A percentile compares a stretch with the other conserved stretches of the same genome.
These are phyloP conservation scores for Lacanobia wlatinum DNA, from an alignment of 2,888 invertebrate species.

Conservation along the genomic window DNA sequence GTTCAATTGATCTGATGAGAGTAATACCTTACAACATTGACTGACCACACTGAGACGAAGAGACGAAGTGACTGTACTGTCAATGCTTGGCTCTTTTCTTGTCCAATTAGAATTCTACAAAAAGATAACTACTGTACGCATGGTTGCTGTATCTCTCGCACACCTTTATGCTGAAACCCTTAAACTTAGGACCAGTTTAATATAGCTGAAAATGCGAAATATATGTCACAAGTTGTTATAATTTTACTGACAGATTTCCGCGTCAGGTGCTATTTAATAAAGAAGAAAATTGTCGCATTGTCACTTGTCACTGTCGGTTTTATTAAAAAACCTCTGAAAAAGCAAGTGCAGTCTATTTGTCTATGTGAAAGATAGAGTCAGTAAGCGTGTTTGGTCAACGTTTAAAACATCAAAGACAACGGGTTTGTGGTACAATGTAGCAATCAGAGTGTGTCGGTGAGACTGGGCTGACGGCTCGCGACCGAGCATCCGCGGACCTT, in stretches of 20 bases:
- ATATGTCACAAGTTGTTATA: too few species aligned
- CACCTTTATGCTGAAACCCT: too few species aligned
- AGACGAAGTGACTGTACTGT: background rate
- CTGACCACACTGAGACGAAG: background rate
- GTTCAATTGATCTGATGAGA: constrained; percentile 65
- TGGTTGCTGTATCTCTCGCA: too few species aligned
- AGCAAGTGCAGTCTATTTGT: background rate
- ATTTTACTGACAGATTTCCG: background rate
- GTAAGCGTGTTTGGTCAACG: constrained; percentile 46
- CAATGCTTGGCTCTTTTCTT: background rate
- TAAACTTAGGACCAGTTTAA: too few species aligned
- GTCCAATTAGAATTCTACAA: background rate
- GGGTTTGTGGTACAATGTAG: constrained; percentile 78
- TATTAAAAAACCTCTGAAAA: background rate
- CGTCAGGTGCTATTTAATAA: background rate
- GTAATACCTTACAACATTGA: background rate
- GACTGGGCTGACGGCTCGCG: constrained; percentile 71
- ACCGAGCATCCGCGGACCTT: constrained; percentile 77
- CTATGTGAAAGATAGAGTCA: constrained; percentile 34
- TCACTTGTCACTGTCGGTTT: background rate
- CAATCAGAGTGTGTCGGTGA: constrained; percentile 87
- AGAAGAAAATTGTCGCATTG: background rate
- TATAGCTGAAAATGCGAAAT: background rate
- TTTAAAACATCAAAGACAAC: constrained; percentile 75
- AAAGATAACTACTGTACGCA: background rate